Conservation (phyloP, 2,888 invertebrate species). For the Pyrocoelia pectoralis region DNA sequence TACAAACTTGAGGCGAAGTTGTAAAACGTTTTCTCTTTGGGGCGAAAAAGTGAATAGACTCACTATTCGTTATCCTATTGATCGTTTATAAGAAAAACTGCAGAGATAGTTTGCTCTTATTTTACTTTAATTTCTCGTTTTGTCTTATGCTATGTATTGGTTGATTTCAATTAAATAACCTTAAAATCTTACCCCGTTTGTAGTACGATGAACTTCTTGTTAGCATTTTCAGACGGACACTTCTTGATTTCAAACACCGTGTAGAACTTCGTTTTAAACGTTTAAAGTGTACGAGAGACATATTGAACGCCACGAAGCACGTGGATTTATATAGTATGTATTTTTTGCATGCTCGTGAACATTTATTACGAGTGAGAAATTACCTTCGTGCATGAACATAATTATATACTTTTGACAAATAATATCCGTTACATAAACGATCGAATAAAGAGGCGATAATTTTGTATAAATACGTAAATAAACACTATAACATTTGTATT, state of each 20-base stretch:
- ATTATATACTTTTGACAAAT: constrained; percentile 8
- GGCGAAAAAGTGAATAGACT: too few relatives aligned
- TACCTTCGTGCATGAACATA: constrained; percentile 14
- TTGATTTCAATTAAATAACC: neutral
- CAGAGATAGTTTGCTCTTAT: too few relatives aligned
- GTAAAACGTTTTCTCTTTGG: too few relatives aligned
- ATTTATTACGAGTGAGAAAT: constrained; percentile 1
- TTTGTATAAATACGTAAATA: neutral
- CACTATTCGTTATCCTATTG: too few relatives aligned
- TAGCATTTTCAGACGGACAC: constrained; percentile 53
- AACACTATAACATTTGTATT: neutral
- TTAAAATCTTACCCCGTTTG: constrained; percentile 55
- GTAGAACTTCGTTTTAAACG: constrained; percentile 58
- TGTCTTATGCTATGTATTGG: neutral
- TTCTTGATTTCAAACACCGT: constrained; percentile 59
- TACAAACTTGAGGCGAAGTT: too few relatives aligned
- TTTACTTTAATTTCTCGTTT: too few relatives aligned
- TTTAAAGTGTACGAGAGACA: constrained; percentile 23
- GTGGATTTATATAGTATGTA: constrained; percentile 16
- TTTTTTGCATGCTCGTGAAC: constrained; percentile 4
- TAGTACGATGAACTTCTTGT: constrained; percentile 59
- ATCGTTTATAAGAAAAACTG: too few relatives aligned
- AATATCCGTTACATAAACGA: constrained; percentile 1
- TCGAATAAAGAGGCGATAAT: neutral
- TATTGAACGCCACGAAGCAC: constrained; percentile 20